These are phyloP conservation scores for Malurus leucopterus DNA, from an alignment of 2,797 vertebrate species.

Conservation along the genomic window DNA sequence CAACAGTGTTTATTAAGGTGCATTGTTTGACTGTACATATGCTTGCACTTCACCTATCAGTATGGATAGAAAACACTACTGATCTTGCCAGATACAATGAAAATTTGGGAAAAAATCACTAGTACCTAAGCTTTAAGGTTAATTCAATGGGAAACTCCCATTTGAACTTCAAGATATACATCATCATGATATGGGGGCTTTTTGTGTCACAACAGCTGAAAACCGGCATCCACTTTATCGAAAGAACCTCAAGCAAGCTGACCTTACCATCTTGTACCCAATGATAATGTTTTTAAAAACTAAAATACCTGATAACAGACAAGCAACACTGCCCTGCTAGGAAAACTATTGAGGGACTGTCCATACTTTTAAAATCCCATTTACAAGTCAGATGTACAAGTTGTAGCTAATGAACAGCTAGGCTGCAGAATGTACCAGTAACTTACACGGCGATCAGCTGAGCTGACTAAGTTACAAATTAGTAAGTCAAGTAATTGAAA, in stretches of 20 bases:
- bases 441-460: neutral
- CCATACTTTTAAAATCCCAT: neutral
- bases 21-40: neutral
- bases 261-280: neutral
- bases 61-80: neutral
- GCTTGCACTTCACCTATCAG: neutral
- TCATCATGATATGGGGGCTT: rapidly evolving
- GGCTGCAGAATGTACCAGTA: neutral
- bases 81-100: neutral
- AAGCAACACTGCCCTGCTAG: neutral
- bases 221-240: neutral
- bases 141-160: neutral
- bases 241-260: neutral
- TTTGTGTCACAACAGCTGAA: neutral
- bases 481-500: neutral
- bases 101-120: neutral
- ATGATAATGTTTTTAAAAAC: neutral
- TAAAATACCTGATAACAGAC: neutral
- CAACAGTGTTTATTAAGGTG: neutral
- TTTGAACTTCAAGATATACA: neutral
- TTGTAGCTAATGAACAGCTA: neutral
- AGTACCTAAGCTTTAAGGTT: neutral
- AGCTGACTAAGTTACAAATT: neutral
- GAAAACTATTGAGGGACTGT: neutral
- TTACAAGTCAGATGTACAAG: neutral